Percentiles rank a stretch among this genome's conserved stretches.
Conservation (phyloP, 1,140 invertebrate genomes). For the Drosophila kohkoa region DNA sequence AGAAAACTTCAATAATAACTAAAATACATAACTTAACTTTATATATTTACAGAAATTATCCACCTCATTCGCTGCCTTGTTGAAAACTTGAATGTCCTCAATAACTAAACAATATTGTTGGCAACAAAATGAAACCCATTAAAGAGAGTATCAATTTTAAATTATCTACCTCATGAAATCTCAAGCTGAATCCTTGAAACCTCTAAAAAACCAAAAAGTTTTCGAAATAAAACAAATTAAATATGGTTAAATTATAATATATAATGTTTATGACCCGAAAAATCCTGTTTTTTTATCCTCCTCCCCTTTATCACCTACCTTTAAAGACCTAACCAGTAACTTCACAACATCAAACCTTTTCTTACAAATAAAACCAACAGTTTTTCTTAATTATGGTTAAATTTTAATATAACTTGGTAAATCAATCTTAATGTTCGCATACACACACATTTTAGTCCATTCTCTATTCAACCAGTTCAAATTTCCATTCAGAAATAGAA, state of each 20-base stretch:
- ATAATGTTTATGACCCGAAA: no score
- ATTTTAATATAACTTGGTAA: slow-evolving; percentile 66
- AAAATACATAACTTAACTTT: not conserved
- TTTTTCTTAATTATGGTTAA: slow-evolving; percentile 50
- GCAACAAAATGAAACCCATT: no score
- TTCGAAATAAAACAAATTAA: no score
- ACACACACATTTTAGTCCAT: not conserved
- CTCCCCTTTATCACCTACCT: slow-evolving; percentile 58
- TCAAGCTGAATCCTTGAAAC: no score
- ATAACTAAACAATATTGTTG: not conserved
- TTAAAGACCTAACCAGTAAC: slow-evolving; percentile 48
- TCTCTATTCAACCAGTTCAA: not conserved
- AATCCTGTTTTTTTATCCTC: slow-evolving; percentile 41
- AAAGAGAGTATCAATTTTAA: no score
- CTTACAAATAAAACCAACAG: slow-evolving; percentile 15
- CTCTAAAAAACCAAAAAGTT: no score
- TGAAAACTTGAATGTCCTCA: slow-evolving; percentile 42
- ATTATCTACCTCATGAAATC: no score
- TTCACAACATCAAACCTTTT: no score
- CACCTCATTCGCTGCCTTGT: slow-evolving; percentile 72
- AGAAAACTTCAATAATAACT: not conserved
- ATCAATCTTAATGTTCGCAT: slow-evolving; percentile 53
- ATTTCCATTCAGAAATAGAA: slow-evolving; percentile 11
- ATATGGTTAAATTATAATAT: no score
- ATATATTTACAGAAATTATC: slow-evolving; percentile 69